Percentiles rank a stretch among this genome's conserved stretches.
Conservation (phyloP, 2,113 vertebrate species). For the Psilopsiagon aurifrons region DNA sequence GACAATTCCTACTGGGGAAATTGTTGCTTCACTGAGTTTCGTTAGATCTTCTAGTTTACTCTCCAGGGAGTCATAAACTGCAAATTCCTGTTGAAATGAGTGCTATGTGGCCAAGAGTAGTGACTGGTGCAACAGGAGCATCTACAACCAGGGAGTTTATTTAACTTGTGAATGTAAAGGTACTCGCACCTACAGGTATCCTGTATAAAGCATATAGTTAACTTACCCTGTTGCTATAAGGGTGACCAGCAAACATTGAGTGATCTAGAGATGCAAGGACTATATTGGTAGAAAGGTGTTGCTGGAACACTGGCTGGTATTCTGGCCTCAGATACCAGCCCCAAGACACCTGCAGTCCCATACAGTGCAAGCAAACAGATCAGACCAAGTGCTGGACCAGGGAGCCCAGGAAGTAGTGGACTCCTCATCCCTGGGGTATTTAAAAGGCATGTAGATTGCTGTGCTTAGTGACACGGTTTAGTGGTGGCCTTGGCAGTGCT, state of each 20-base stretch:
- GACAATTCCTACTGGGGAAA: background rate
- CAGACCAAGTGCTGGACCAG: background rate
- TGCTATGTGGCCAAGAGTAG: background rate
- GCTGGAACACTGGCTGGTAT: background rate
- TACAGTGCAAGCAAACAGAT: background rate
- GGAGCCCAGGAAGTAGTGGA: background rate
- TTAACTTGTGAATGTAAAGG: background rate
- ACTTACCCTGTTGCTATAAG: background rate
- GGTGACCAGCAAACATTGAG: background rate
- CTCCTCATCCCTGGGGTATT: background rate
- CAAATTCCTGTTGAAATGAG: background rate
- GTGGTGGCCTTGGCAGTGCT: background rate
- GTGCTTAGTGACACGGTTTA: background rate
- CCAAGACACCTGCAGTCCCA: background rate
- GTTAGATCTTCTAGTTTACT: background rate
- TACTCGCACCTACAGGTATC: background rate
- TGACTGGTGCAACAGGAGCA: background rate
- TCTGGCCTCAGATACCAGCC: background rate
- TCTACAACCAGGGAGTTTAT: background rate
- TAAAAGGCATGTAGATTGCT: background rate
- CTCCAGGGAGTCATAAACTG: background rate
- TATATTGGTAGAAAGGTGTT: background rate
- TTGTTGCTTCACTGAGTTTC: background rate
- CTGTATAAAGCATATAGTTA: background rate
- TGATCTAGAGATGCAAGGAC: background rate